phyloP scores from a whole-genome alignment of 2,888 invertebrate species.

The Baronia brevicornis region DNA sequence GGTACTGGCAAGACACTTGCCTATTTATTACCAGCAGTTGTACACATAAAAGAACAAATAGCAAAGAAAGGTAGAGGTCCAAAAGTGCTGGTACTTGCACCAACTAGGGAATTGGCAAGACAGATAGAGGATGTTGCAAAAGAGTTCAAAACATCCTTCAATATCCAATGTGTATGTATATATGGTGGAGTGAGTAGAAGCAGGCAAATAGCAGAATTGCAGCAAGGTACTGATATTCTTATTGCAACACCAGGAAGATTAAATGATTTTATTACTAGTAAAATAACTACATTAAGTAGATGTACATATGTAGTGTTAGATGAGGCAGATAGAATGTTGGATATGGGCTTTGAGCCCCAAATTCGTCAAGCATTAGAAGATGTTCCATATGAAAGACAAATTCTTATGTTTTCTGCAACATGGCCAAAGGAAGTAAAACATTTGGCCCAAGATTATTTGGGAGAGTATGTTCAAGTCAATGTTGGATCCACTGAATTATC shows the following conservation, averaged over 20 bases:
- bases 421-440: slow-evolving; percentile 97
- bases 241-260: slow-evolving; percentile 92
- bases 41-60: slow-evolving; percentile 87
- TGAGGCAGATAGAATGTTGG: slow-evolving; percentile 95
- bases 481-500: slow-evolving; percentile 91
- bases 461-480: slow-evolving; percentile 92
- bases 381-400: slow-evolving; percentile 93
- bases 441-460: slow-evolving; percentile 93
- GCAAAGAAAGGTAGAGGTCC: slow-evolving; percentile 85
- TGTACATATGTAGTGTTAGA: slow-evolving; percentile 91
- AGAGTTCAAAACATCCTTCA: slow-evolving; percentile 82
- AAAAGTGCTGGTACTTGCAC: slow-evolving; percentile 85
- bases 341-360: slow-evolving; percentile 98
- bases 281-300: slow-evolving; percentile 80
- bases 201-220: slow-evolving; percentile 77
- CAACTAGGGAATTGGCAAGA: slow-evolving; percentile 84
- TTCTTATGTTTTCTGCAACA: slow-evolving; percentile 98
- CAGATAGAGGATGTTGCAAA: slow-evolving; percentile 87
- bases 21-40: slow-evolving; percentile 86
- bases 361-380: slow-evolving; percentile 93
- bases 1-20: slow-evolving; percentile 87
- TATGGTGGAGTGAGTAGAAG: slow-evolving; percentile 91
- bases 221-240: slow-evolving; percentile 86
- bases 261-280: slow-evolving; percentile 86
- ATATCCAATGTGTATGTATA: slow-evolving; percentile 86